phyloP scores from a whole-genome alignment of 2,113 vertebrate genomes.

The Prunella himalayana region DNA sequence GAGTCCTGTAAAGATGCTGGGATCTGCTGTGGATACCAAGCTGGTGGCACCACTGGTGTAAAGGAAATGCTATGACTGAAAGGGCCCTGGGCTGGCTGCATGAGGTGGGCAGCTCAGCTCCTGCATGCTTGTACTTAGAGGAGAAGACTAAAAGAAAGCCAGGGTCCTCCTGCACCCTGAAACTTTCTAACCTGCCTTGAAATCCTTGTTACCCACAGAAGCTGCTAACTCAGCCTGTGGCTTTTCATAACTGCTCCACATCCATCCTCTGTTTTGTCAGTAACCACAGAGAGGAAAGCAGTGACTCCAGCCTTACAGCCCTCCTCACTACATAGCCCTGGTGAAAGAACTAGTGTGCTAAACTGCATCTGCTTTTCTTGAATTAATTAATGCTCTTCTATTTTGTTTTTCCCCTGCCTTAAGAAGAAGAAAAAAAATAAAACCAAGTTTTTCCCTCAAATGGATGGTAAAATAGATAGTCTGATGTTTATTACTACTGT shows the following conservation, averaged over 20 bases:
- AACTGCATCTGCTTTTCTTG: not conserved
- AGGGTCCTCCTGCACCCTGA: not conserved
- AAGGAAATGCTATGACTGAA: not conserved
- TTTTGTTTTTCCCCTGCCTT: not conserved
- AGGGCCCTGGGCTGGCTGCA: not conserved
- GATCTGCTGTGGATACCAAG: not conserved
- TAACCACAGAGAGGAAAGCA: slow-evolving; percentile 56
- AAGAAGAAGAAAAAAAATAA: not conserved
- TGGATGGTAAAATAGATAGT: not conserved
- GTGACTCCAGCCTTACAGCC: not conserved
- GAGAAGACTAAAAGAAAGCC: not conserved
- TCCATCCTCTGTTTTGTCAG: not conserved
- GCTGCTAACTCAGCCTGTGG: not conserved
- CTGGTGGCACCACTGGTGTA: not conserved
- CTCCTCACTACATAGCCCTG: not conserved
- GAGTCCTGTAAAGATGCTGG: not conserved
- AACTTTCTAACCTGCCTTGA: not conserved
- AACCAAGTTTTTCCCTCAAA: not conserved
- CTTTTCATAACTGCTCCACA: not conserved
- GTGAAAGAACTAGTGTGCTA: not conserved
- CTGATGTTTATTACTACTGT: slow-evolving; percentile 2
- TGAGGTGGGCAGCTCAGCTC: not conserved
- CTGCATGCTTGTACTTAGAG: rapidly evolving
- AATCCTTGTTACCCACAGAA: not conserved
- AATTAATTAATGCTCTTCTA: not conserved